Conservation (phyloP, 1,140 invertebrate species). For the Odontomachus brunneus region DNA sequence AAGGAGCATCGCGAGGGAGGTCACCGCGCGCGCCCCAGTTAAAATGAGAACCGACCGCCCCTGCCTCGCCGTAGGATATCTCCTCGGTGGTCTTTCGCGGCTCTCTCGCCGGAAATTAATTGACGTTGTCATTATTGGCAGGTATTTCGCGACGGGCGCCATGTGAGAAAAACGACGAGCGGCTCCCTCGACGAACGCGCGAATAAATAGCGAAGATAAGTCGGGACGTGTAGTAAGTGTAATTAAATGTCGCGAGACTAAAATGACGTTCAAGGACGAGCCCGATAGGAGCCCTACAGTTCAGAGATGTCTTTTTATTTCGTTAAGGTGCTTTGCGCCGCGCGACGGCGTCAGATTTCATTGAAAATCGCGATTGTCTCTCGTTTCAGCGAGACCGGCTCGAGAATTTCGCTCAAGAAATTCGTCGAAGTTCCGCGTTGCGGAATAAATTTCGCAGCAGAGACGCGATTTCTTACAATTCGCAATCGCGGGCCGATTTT, state of each 20-base stretch:
- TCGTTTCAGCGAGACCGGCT: no score
- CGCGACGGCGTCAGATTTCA: neutral
- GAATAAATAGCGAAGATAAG: conserved; percentile 29
- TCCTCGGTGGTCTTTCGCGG: neutral
- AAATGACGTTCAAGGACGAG: neutral
- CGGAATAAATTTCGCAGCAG: no score
- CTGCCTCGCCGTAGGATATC: conserved; percentile 36
- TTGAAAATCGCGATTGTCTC: neutral
- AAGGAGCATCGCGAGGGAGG: conserved; percentile 11
- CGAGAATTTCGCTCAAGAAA: no score
- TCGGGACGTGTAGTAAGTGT: neutral
- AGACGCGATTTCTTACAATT: no score
- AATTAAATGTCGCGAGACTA: conserved; percentile 28
- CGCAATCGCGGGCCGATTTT: no score
- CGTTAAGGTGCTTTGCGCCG: neutral
- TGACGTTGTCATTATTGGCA: conserved; percentile 48
- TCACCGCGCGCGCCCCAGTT: conserved; percentile 9
- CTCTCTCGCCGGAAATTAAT: conserved; percentile 51
- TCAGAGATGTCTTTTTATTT: neutral
- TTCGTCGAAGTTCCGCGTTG: no score
- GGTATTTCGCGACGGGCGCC: neutral
- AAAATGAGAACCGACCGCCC: conserved; percentile 47
- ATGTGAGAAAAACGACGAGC: neutral
- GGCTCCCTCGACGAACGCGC: neutral
- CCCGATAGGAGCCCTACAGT: neutral